A percentile compares a stretch with the other conserved stretches of the same genome.
phyloP scores from a whole-genome alignment of 2,113 vertebrate genomes.

The Litocranius walleri region DNA sequence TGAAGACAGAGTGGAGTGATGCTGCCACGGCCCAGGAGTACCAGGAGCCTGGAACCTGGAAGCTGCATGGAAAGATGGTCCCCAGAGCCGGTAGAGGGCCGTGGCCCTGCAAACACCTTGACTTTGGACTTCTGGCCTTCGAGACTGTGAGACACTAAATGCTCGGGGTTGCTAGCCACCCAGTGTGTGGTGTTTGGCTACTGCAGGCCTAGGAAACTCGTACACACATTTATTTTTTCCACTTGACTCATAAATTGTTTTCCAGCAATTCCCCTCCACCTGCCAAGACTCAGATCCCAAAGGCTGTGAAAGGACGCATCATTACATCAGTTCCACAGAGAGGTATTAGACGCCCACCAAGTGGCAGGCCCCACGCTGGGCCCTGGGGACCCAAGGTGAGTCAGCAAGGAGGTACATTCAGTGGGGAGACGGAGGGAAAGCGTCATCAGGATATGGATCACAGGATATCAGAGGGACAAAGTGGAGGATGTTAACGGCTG shows the following conservation, averaged over 20 bases:
- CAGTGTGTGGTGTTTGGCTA: accelerated
- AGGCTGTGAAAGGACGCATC: neutral
- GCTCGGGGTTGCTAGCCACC: neutral
- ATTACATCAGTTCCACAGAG: neutral
- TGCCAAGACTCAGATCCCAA: neutral
- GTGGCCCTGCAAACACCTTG: neutral
- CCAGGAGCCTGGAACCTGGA: neutral
- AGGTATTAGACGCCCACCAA: neutral
- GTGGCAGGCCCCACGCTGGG: neutral
- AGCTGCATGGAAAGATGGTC: accelerated
- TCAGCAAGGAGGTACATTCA: accelerated
- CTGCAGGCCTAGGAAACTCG: neutral
- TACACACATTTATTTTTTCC: neutral
- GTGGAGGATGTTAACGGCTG: neutral
- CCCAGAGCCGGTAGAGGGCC: neutral
- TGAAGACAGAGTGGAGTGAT: accelerated
- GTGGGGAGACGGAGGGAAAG: neutral
- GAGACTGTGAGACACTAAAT: neutral
- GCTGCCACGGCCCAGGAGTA: neutral
- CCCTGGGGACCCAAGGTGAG: neutral
- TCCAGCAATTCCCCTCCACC: neutral
- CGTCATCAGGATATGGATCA: neutral
- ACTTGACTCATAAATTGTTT: neutral
- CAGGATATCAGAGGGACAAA: accelerated
- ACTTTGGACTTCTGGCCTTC: neutral